A percentile compares a stretch with the other conserved stretches of the same genome.
Conservation (phyloP, 2,797 vertebrate genomes). For the Thripadectes ignobilis region DNA sequence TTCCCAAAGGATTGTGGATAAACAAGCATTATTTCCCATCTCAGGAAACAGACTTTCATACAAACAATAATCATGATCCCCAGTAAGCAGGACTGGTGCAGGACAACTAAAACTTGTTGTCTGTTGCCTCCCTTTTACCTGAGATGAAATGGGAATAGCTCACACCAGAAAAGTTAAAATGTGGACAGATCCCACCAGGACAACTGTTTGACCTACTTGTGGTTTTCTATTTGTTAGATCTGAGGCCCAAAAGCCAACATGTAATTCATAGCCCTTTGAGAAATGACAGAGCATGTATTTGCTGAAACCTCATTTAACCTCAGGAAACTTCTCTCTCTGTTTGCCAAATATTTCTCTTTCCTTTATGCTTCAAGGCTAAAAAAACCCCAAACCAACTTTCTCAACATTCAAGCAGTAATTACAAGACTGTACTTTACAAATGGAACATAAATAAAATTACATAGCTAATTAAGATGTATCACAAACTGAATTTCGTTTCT, state of each 20-base stretch:
- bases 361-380: not conserved
- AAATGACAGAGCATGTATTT: not conserved
- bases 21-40: not conserved
- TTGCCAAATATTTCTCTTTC: not conserved
- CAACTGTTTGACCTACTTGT: not conserved
- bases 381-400: not conserved
- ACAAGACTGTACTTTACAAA: slow-evolving; percentile 63
- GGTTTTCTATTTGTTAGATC: not conserved
- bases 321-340: not conserved
- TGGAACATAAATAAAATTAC: slow-evolving; percentile 72
- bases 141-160: not conserved
- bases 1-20: not conserved
- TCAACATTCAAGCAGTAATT: slow-evolving; percentile 46
- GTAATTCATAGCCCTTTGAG: not conserved
- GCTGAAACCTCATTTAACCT: not conserved
- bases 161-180: not conserved
- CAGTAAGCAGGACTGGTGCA: not conserved
- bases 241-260: not conserved
- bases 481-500: slow-evolving; percentile 47
- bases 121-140: not conserved
- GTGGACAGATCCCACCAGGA: not conserved
- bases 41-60: not conserved
- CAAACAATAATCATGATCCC: not conserved
- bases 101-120: not conserved
- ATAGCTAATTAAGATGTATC: slow-evolving; percentile 71